A percentile compares a stretch with the other conserved stretches of the same genome.
Evolutionary conservation across 1,140 invertebrate genomes (phyloP).

Genomic region (Chironomus tepperi): DNA sequence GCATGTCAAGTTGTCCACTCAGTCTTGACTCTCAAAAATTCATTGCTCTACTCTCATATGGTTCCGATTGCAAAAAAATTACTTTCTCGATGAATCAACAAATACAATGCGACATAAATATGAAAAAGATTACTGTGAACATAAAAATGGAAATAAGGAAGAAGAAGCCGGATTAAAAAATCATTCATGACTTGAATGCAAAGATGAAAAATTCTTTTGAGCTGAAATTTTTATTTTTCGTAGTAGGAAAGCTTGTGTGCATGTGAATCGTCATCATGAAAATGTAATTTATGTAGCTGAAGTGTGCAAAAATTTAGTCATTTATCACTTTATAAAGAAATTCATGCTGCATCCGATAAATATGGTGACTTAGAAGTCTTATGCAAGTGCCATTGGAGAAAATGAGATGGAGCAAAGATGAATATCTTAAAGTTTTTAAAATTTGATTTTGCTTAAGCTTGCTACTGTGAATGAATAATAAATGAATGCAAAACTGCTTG

Average conservation of each 20-base stretch:
- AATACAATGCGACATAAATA: not conserved
- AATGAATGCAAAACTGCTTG: not conserved
- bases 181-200: not conserved
- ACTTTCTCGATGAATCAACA: too few species aligned
- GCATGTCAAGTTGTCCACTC: too few species aligned
- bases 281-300: slow-evolving; percentile 12
- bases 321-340: not conserved
- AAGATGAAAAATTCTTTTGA: not conserved
- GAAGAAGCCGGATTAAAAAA: not conserved
- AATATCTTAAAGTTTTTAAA: not conserved
- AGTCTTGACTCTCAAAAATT: too few species aligned
- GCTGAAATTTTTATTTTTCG: too few species aligned
- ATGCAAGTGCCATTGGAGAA: not conserved
- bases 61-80: too few species aligned
- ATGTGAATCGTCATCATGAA: not conserved
- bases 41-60: too few species aligned
- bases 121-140: not conserved
- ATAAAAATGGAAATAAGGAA: not conserved
- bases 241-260: not conserved
- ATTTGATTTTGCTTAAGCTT: slow-evolving; percentile 1
- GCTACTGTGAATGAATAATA: not conserved
- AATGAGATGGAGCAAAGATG: not conserved
- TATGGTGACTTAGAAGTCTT: not conserved
- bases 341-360: not conserved
- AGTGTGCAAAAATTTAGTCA: not conserved